Evolutionary conservation across 1,140 invertebrate genomes (phyloP).

Genomic region (Glossosoma conforme): DNA sequence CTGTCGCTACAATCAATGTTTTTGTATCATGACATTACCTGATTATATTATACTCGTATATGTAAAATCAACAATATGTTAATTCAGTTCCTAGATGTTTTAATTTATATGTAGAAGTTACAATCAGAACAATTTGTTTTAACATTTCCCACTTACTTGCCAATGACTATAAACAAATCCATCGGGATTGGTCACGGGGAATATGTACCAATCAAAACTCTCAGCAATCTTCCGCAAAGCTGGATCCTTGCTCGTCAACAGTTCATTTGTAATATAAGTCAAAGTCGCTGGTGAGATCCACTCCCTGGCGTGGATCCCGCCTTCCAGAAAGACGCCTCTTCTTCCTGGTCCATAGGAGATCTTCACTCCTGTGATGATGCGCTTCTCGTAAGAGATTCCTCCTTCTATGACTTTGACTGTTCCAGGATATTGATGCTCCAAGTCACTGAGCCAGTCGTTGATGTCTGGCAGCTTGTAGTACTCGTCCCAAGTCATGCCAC

Average conservation of each 20-base stretch:
- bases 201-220: constrained; percentile 55
- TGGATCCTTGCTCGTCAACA: constrained; percentile 42
- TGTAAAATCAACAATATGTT: no score
- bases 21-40: no score
- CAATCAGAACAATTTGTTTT: no score
- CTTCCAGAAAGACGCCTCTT: constrained; percentile 38
- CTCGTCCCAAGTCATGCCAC: constrained; percentile 35
- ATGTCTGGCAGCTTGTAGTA: constrained; percentile 43
- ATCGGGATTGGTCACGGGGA: constrained; percentile 60
- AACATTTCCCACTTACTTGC: no score
- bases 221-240: constrained; percentile 45
- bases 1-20: no score
- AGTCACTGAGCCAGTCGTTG: constrained; percentile 40
- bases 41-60: no score
- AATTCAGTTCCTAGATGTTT: no score
- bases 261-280: constrained; percentile 52
- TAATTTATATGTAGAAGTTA: no score
- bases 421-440: constrained; percentile 47
- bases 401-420: constrained; percentile 43
- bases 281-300: constrained; percentile 60
- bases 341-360: constrained; percentile 39
- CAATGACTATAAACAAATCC: constrained; percentile 60
- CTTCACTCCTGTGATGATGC: constrained; percentile 58
- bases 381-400: constrained; percentile 53
- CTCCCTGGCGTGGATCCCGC: constrained; percentile 60